Evolutionary conservation across 2,113 vertebrate species (phyloP).

Genomic region (Cynopterus brachyotis): DNA sequence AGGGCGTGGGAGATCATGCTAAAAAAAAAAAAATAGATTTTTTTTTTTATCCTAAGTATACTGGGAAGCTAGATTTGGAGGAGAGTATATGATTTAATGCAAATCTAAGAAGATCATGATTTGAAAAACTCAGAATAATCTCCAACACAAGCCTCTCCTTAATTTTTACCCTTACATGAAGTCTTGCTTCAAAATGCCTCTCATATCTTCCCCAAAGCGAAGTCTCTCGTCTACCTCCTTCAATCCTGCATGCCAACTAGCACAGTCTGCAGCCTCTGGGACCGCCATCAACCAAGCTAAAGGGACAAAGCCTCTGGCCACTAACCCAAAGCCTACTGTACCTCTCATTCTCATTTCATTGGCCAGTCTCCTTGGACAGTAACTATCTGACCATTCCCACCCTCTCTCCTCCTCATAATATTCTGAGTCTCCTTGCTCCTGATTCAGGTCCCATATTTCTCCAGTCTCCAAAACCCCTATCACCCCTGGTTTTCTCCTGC

Average conservation of each 20-base stretch:
- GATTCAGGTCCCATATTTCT: background rate
- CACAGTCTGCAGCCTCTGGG: background rate
- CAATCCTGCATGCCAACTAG: background rate
- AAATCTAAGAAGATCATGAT: background rate
- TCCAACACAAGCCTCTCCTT: background rate
- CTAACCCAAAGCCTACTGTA: background rate
- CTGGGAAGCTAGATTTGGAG: background rate
- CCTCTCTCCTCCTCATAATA: background rate
- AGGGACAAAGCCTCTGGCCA: background rate
- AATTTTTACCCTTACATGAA: background rate
- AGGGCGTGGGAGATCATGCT: background rate
- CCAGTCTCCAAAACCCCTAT: background rate
- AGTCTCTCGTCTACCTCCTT: background rate
- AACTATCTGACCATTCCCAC: too few relatives aligned
- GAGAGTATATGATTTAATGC: background rate
- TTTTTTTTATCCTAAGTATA: background rate
- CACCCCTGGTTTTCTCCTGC: background rate
- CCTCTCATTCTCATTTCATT: background rate
- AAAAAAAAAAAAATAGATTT: background rate
- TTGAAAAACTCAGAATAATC: background rate
- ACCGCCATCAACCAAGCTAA: background rate
- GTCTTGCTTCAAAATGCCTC: background rate
- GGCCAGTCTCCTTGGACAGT: background rate
- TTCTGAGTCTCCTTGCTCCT: background rate
- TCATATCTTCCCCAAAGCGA: background rate